phyloP scores from a whole-genome alignment of 2,888 invertebrate genomes.

The Alentia gelatinosa region DNA sequence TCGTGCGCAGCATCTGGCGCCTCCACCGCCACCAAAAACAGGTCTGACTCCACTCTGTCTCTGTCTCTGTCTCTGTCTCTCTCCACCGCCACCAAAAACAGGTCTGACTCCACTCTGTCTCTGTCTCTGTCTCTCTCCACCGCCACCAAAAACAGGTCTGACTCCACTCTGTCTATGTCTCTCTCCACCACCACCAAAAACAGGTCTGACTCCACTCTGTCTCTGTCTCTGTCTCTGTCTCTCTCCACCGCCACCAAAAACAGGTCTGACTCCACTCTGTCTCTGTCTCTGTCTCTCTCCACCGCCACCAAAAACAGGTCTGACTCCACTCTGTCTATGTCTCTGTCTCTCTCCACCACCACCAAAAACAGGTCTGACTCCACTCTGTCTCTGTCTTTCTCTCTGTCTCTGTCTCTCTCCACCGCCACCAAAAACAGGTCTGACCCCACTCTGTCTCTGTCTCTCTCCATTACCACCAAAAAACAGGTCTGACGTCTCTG shows the following conservation, averaged over 20 bases:
- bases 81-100: conserved; percentile 74
- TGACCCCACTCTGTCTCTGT: conserved; percentile 68
- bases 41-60: conserved; percentile 68
- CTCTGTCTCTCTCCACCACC: too few species aligned
- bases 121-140: conserved; percentile 72
- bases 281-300: too few species aligned
- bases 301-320: too few species aligned
- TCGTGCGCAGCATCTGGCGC: conserved; percentile 74
- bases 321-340: too few species aligned
- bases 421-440: conserved; percentile 73
- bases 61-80: conserved; percentile 73
- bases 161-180: conserved; percentile 67
- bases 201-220: too few species aligned
- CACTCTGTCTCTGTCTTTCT: too few species aligned
- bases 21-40: conserved; percentile 74
- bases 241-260: too few species aligned
- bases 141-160: conserved; percentile 73
- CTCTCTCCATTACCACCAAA: conserved; percentile 74
- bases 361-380: too few species aligned
- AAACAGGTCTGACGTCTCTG: conserved; percentile 69
- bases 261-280: too few species aligned
- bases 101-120: conserved; percentile 68
- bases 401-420: too few species aligned
- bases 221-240: too few species aligned
- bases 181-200: too few species aligned